Percentiles rank a stretch among this genome's conserved stretches.
These are phyloP conservation scores for Tauraco hartlaubi DNA, from an alignment of 2,797 vertebrate species.

Conservation along the genomic window DNA sequence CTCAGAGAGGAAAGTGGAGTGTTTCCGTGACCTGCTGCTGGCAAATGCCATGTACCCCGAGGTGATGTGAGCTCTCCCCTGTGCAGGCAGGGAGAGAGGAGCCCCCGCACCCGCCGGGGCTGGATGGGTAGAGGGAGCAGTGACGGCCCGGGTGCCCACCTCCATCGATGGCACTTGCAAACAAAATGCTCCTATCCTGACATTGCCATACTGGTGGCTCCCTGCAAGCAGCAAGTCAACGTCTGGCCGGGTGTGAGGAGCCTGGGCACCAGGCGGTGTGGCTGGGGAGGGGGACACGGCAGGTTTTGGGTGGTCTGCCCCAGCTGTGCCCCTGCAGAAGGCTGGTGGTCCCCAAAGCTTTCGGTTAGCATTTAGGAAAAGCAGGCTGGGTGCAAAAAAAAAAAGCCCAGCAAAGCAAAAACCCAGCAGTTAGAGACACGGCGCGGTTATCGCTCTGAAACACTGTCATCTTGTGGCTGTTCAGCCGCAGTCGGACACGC, in stretches of 20 bases:
- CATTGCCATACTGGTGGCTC: fast-evolving
- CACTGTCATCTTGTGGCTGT: conserved; percentile 58
- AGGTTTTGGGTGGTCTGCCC: background rate
- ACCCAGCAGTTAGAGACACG: fast-evolving
- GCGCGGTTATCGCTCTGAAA: background rate
- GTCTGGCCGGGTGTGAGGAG: background rate
- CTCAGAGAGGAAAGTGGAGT: background rate
- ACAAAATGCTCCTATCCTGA: background rate
- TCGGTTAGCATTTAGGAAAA: background rate
- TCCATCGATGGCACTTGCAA: background rate
- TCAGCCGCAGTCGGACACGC: fast-evolving
- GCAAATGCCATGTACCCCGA: background rate
- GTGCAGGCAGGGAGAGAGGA: background rate
- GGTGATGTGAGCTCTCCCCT: background rate
- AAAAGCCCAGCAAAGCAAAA: background rate
- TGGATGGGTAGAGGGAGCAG: fast-evolving
- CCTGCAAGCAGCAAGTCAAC: background rate
- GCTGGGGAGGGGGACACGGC: background rate
- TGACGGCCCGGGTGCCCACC: background rate
- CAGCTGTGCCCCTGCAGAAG: background rate
- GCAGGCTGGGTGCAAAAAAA: fast-evolving
- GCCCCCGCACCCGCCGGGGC: fast-evolving
- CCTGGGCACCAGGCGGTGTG: background rate
- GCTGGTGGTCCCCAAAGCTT: background rate
- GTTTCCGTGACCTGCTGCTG: background rate